phyloP scores from a whole-genome alignment of 2,113 vertebrate species.

The Atherinomorus stipes region DNA sequence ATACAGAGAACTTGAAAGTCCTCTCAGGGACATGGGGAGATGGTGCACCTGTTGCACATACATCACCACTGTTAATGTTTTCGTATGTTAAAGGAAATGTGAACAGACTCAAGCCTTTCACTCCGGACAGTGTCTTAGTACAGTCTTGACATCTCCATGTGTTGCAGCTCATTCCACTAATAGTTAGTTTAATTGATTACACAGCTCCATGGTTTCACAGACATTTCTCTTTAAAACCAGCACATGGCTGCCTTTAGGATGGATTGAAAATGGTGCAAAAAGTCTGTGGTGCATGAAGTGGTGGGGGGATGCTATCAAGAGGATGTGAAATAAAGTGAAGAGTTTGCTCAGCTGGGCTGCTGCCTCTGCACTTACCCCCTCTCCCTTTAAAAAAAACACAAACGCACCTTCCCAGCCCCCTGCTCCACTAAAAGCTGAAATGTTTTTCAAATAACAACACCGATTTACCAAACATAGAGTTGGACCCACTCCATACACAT shows the following conservation, averaged over 20 bases:
- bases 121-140: neutral
- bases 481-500: conserved; percentile 41
- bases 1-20: neutral
- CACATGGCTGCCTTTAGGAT: conserved; percentile 21
- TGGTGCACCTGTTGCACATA: conserved; percentile 35
- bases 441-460: conserved; percentile 74
- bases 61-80: neutral
- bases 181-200: neutral
- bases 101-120: neutral
- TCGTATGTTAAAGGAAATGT: neutral
- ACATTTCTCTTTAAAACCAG: neutral
- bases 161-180: neutral
- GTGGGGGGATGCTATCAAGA: conserved; percentile 62
- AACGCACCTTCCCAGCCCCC: conserved; percentile 60
- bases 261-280: conserved; percentile 50
- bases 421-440: conserved; percentile 39
- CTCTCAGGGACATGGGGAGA: neutral
- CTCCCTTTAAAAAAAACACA: conserved; percentile 50
- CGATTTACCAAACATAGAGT: conserved; percentile 70
- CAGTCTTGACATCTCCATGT: neutral
- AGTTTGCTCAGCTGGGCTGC: conserved; percentile 82
- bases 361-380: conserved; percentile 3
- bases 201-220: neutral
- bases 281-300: conserved; percentile 48
- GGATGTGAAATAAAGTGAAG: conserved; percentile 81